phyloP scores from a whole-genome alignment of 2,797 vertebrate genomes.

The Halcyon leucocephala region DNA sequence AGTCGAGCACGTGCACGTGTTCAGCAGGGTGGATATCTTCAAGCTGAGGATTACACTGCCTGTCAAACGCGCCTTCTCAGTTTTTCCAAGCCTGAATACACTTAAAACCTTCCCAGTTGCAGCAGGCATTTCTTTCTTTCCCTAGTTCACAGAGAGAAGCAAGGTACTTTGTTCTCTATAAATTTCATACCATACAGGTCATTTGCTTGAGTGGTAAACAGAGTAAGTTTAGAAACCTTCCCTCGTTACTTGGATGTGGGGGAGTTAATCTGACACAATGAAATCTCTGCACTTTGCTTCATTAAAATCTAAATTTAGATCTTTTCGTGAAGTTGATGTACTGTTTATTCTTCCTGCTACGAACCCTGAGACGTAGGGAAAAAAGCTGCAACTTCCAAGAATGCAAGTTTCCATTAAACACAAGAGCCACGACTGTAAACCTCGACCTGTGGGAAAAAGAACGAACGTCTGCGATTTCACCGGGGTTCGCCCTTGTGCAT shows the following conservation, averaged over 20 bases:
- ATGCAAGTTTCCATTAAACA: constrained; percentile 76
- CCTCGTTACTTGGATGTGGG: neutral
- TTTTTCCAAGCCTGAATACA: constrained; percentile 28
- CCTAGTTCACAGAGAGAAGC: neutral
- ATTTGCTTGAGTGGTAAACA: neutral
- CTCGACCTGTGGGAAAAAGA: constrained; percentile 35
- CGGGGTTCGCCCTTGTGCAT: neutral
- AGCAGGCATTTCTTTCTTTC: neutral
- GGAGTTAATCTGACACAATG: constrained; percentile 10
- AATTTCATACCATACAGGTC: neutral
- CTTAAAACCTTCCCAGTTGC: neutral
- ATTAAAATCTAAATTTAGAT: constrained; percentile 67
- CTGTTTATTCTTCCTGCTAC: constrained; percentile 57
- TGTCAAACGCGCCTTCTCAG: constrained; percentile 6
- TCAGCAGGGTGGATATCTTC: constrained; percentile 3
- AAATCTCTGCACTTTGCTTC: constrained; percentile 7
- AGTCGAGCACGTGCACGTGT: neutral
- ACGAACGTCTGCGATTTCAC: neutral
- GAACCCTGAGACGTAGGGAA: neutral
- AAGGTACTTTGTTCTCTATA: neutral
- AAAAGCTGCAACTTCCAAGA: constrained; percentile 60
- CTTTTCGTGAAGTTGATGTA: constrained; percentile 34
- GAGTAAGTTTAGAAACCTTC: neutral
- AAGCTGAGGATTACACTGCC: neutral
- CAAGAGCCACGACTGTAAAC: constrained; percentile 44